Evolutionary conservation across 2,113 vertebrate species (phyloP).

Genomic region (Pycnonotus jocosus): DNA sequence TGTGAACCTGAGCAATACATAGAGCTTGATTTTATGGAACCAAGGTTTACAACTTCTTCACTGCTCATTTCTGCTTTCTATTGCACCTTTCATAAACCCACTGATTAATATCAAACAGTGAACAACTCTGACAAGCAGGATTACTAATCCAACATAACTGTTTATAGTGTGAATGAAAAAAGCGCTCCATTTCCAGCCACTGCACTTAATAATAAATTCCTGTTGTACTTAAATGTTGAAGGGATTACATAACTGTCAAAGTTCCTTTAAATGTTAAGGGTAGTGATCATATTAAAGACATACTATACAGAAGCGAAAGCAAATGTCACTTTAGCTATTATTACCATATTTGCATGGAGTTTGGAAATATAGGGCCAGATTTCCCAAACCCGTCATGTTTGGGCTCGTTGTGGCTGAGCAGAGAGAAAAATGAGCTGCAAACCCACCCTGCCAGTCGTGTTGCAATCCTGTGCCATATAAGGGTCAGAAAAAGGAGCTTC

Average conservation of each 20-base stretch:
- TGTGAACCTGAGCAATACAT: conserved; percentile 16
- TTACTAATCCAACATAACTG: conserved; percentile 80
- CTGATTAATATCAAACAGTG: conserved; percentile 85
- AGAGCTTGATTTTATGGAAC: conserved; percentile 54
- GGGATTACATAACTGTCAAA: conserved; percentile 78
- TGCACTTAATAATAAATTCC: conserved; percentile 78
- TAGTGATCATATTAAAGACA: conserved; percentile 70
- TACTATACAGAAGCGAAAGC: conserved; percentile 61
- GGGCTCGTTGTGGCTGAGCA: background rate
- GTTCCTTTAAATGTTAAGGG: conserved; percentile 74
- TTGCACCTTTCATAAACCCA: conserved; percentile 77
- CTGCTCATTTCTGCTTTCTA: conserved; percentile 65
- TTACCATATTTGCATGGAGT: conserved; percentile 59
- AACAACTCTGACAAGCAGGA: conserved; percentile 78
- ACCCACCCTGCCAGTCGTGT: accelerated
- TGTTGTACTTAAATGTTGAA: conserved; percentile 76
- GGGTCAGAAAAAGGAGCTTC: background rate
- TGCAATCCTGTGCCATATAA: background rate
- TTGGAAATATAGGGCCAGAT: conserved; percentile 23
- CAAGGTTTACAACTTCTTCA: conserved; percentile 69
- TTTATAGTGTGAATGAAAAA: conserved; percentile 80
- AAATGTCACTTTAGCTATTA: conserved; percentile 63
- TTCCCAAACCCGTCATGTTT: background rate
- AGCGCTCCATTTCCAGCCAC: conserved; percentile 73
- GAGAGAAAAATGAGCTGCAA: background rate